phyloP scores from a whole-genome alignment of 2,888 invertebrate genomes.

The Carabus problematicus region DNA sequence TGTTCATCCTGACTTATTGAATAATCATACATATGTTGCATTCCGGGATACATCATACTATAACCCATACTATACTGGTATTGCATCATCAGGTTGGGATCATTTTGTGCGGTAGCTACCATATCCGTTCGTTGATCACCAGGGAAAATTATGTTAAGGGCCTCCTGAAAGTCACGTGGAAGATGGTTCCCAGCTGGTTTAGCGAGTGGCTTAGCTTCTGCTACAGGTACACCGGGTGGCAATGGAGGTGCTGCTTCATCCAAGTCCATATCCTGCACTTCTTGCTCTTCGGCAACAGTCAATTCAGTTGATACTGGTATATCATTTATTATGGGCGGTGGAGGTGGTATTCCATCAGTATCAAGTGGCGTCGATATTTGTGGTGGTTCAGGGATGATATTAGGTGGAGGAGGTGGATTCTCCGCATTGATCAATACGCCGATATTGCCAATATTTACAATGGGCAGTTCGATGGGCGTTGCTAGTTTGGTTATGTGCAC shows the following conservation, averaged over 20 bases:
- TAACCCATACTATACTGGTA: conserved; percentile 53
- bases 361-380: conserved; percentile 49
- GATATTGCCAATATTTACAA: conserved; percentile 47
- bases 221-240: conserved; percentile 44
- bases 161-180: conserved; percentile 72
- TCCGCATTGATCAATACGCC: conserved; percentile 46
- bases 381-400: conserved; percentile 52
- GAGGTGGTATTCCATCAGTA: conserved; percentile 44
- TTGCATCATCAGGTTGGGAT: conserved; percentile 50
- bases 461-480: conserved; percentile 52
- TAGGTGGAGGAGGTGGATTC: conserved; percentile 50
- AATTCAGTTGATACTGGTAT: not conserved
- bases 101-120: conserved; percentile 44
- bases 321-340: conserved; percentile 47
- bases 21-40: conserved; percentile 51
- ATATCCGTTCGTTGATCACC: conserved; percentile 46
- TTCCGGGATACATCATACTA: conserved; percentile 52
- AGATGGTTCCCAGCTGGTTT: conserved; percentile 59
- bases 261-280: conserved; percentile 45
- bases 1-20: conserved; percentile 45
- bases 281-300: conserved; percentile 13
- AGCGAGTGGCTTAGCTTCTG: conserved; percentile 48
- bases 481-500: conserved; percentile 58
- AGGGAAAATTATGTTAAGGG: conserved; percentile 72
- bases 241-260: conserved; percentile 43